phyloP scores from a whole-genome alignment of 1,140 invertebrate genomes.

The Caenorhabditis brenneri region DNA sequence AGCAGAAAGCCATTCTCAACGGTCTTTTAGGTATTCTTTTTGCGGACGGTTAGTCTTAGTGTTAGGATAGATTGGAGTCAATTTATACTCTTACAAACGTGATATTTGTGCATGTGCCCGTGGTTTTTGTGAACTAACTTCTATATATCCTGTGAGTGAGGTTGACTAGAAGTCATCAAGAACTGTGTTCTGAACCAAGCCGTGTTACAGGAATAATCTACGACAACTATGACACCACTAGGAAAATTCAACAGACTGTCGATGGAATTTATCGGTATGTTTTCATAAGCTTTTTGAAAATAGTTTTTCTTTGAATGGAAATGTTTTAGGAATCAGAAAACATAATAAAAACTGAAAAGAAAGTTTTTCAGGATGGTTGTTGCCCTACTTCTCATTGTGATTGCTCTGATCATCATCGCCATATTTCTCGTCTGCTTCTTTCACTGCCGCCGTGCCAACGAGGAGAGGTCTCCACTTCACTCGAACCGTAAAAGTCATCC shows the following conservation, averaged over 20 bases:
- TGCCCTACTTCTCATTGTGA: slow-evolving; percentile 28
- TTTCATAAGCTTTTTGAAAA: too few species aligned
- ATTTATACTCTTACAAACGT: background rate
- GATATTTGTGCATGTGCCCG: background rate
- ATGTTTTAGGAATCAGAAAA: too few species aligned
- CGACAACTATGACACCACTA: slow-evolving; percentile 45
- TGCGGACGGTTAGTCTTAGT: slow-evolving; percentile 4
- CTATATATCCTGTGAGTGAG: too few species aligned
- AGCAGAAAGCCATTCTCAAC: slow-evolving; percentile 42
- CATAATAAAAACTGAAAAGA: too few species aligned
- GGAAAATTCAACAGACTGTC: slow-evolving; percentile 21
- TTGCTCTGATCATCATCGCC: slow-evolving; percentile 29
- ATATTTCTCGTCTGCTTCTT: slow-evolving; percentile 20
- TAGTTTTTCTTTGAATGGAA: too few species aligned
- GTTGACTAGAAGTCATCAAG: too few species aligned
- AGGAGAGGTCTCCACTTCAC: slow-evolving; percentile 29
- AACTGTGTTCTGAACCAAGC: too few species aligned
- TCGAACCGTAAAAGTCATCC: slow-evolving; percentile 16
- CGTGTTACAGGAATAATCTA: slow-evolving; percentile 39
- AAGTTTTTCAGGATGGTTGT: background rate
- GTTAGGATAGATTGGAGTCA: background rate
- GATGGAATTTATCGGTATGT: slow-evolving; percentile 38
- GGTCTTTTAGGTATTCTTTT: slow-evolving; percentile 48
- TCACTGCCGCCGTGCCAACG: slow-evolving; percentile 3
- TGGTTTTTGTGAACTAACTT: background rate